phyloP scores from a whole-genome alignment of 1,140 invertebrate species.

The Lasioglossum baleicum region DNA sequence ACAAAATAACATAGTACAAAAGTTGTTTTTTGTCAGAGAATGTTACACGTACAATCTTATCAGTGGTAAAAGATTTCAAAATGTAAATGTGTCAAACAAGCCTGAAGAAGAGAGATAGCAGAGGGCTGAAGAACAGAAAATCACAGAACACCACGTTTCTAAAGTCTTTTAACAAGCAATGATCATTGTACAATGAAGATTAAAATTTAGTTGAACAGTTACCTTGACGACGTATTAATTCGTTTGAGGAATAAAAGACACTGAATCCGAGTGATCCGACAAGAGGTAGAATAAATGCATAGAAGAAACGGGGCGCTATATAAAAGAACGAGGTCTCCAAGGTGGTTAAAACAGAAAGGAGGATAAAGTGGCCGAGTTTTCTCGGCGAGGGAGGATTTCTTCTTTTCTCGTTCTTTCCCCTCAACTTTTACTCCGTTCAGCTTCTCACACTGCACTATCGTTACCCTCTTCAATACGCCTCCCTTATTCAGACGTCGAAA shows the following conservation, averaged over 20 bases:
- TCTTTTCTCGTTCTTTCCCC: not conserved
- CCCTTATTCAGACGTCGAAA: constrained; percentile 32
- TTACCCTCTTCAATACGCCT: constrained; percentile 20
- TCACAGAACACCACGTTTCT: too few relatives aligned
- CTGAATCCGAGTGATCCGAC: constrained; percentile 5
- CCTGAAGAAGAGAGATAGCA: too few relatives aligned
- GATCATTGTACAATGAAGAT: not conserved
- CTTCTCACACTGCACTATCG: constrained; percentile 14
- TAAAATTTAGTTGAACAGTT: not conserved
- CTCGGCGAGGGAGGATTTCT: not conserved
- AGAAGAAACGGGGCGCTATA: not conserved
- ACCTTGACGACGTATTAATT: constrained; percentile 1
- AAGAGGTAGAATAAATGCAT: constrained; percentile 20
- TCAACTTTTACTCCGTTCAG: constrained; percentile 17
- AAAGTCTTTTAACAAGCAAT: too few relatives aligned
- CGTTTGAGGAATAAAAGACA: not conserved
- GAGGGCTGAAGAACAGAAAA: too few relatives aligned
- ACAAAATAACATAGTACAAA: too few relatives aligned
- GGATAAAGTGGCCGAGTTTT: constrained; percentile 25
- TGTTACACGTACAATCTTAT: too few relatives aligned
- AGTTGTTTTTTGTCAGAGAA: too few relatives aligned
- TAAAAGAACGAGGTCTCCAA: constrained; percentile 10
- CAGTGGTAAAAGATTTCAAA: too few relatives aligned
- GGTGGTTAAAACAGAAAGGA: constrained; percentile 8
- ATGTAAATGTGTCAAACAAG: too few relatives aligned